These are phyloP conservation scores for Rhopalosiphum maidis DNA, from an alignment of 1,140 invertebrate species.

Conservation along the genomic window DNA sequence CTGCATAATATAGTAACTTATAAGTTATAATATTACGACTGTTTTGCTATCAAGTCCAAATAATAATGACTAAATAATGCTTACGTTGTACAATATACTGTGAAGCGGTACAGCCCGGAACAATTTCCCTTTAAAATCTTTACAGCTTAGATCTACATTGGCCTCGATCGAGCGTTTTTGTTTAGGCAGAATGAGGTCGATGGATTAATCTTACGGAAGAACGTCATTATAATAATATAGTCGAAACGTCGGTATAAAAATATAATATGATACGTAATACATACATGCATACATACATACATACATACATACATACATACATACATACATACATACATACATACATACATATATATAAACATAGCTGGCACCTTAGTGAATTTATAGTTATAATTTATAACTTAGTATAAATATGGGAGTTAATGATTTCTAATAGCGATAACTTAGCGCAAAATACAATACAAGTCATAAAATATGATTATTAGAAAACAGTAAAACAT, in stretches of 20 bases:
- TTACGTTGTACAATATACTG: neutral
- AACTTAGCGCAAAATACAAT: neutral
- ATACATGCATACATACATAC: neutral
- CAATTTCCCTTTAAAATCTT: neutral
- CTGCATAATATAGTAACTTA: conserved; percentile 9
- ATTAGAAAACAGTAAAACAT: neutral
- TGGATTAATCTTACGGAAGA: neutral
- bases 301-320: too few species aligned
- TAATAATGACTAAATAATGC: conserved; percentile 3
- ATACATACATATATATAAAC: neutral
- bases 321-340: neutral
- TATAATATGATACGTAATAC: neutral
- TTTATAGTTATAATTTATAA: neutral
- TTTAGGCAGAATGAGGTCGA: conserved; percentile 6
- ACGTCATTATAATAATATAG: conserved; percentile 9
- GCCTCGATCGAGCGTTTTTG: neutral
- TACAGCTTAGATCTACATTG: neutral
- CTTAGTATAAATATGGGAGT: too few species aligned
- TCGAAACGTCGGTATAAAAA: neutral
- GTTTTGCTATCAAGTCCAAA: neutral
- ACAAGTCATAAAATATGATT: too few species aligned
- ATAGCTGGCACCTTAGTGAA: neutral
- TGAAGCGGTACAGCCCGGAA: neutral
- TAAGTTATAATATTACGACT: neutral
- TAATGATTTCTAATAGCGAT: too few species aligned